Conservation (phyloP, 2,888 invertebrate genomes). For the Orthosia gothica region DNA sequence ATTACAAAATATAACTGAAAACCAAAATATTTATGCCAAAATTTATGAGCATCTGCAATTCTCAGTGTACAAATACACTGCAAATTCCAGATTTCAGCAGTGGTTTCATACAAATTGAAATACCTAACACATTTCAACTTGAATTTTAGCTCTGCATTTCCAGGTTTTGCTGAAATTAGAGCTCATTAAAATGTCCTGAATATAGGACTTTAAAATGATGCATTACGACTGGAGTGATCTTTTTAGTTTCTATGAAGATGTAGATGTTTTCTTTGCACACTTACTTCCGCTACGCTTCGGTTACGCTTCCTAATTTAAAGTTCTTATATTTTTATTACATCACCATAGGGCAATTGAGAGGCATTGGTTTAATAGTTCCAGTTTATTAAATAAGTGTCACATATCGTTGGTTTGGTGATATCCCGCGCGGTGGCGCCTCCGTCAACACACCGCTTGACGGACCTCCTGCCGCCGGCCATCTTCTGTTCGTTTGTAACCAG, state of each 20-base stretch:
- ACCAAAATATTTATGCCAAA: slow-evolving; percentile 25
- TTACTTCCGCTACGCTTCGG: no score
- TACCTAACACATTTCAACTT: slow-evolving; percentile 28
- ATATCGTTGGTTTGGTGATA: no score
- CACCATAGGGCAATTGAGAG: no score
- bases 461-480: no score
- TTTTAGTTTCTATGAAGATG: neutral
- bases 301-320: no score
- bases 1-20: neutral
- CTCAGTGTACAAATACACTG: neutral
- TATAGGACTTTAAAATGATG: neutral
- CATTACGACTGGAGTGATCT: neutral
- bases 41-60: neutral
- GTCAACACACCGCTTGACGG: no score
- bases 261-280: neutral
- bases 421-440: no score
- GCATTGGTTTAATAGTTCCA: no score
- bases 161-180: slow-evolving; percentile 19
- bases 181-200: slow-evolving; percentile 24
- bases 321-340: no score
- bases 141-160: slow-evolving; percentile 39
- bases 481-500: no score
- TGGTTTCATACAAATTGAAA: slow-evolving; percentile 35
- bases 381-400: no score
- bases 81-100: slow-evolving; percentile 25